phyloP scores from a whole-genome alignment of 2,888 invertebrate species.

The Leucophenga montana region DNA sequence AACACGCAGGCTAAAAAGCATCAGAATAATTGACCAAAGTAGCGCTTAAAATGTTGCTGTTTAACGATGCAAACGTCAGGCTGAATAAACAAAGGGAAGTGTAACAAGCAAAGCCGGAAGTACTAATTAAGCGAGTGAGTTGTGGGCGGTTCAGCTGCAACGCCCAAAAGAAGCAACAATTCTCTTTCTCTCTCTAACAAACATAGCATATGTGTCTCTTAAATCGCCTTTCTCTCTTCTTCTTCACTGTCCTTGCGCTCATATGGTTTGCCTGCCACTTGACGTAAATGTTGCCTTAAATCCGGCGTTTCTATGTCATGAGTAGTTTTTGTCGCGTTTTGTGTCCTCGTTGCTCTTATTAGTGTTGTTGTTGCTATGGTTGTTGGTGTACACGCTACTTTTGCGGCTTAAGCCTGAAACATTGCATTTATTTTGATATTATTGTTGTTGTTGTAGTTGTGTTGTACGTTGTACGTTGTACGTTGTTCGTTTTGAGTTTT shows the following conservation, averaged over 20 bases:
- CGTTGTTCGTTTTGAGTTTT: slow-evolving; percentile 25
- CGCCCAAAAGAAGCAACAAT: neutral
- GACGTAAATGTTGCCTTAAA: slow-evolving; percentile 61
- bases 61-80: slow-evolving; percentile 15
- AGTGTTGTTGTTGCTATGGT: slow-evolving; percentile 2
- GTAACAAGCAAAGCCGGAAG: slow-evolving; percentile 52
- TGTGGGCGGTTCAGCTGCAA: slow-evolving; percentile 37
- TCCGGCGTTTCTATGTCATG: slow-evolving; percentile 47
- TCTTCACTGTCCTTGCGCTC: slow-evolving; percentile 20
- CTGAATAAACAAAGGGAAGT: slow-evolving; percentile 54
- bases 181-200: neutral
- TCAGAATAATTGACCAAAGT: slow-evolving; percentile 20
- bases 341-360: slow-evolving; percentile 31
- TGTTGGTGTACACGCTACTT: slow-evolving; percentile 33
- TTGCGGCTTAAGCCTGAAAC: slow-evolving; percentile 61
- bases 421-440: slow-evolving; percentile 46
- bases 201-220: neutral
- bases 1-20: neutral
- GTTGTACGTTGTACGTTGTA: slow-evolving; percentile 25
- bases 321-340: slow-evolving; percentile 25
- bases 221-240: neutral
- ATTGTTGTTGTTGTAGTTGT: slow-evolving; percentile 22
- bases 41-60: slow-evolving; percentile 20
- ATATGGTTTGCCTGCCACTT: slow-evolving; percentile 49
- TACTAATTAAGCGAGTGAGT: slow-evolving; percentile 57